Conservation (phyloP, 1,140 invertebrate genomes). For the Dinoponera quadriceps region DNA sequence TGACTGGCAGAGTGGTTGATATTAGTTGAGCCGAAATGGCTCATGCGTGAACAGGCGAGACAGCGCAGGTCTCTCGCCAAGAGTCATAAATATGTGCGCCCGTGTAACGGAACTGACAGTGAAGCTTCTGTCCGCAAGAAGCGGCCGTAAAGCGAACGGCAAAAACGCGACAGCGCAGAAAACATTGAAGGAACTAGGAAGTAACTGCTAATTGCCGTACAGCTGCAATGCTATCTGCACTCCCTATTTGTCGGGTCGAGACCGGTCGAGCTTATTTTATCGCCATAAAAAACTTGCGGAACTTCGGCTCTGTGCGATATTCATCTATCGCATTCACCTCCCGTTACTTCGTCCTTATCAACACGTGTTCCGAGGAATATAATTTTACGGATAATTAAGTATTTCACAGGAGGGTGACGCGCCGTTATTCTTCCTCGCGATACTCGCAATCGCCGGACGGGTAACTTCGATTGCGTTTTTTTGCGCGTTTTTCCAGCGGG, state of each 20-base stretch:
- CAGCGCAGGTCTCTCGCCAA: constrained; percentile 34
- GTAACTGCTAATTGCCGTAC: constrained; percentile 60
- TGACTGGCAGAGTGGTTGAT: too few relatives aligned
- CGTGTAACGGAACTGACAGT: constrained; percentile 59
- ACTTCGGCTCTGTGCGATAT: constrained; percentile 49
- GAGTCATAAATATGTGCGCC: constrained; percentile 57
- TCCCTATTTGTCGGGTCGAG: constrained; percentile 56
- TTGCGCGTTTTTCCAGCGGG: too few relatives aligned
- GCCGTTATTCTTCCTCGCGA: constrained; percentile 7
- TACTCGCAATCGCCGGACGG: too few relatives aligned
- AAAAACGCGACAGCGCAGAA: constrained; percentile 59
- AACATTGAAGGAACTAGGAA: constrained; percentile 61
- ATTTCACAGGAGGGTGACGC: background rate
- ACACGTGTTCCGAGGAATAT: constrained; percentile 12
- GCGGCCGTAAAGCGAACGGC: constrained; percentile 39
- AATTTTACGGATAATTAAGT: constrained; percentile 29
- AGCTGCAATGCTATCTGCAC: constrained; percentile 61
- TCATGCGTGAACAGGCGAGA: constrained; percentile 2
- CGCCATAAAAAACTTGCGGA: constrained; percentile 48
- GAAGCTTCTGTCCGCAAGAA: constrained; percentile 52
- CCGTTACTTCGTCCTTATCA: constrained; percentile 38
- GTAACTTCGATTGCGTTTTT: too few relatives aligned
- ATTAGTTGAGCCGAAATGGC: background rate
- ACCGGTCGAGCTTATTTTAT: constrained; percentile 59
- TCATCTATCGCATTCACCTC: constrained; percentile 38